Conservation (phyloP, 1,140 invertebrate species). For the Pseudomyrmex pallidus region DNA sequence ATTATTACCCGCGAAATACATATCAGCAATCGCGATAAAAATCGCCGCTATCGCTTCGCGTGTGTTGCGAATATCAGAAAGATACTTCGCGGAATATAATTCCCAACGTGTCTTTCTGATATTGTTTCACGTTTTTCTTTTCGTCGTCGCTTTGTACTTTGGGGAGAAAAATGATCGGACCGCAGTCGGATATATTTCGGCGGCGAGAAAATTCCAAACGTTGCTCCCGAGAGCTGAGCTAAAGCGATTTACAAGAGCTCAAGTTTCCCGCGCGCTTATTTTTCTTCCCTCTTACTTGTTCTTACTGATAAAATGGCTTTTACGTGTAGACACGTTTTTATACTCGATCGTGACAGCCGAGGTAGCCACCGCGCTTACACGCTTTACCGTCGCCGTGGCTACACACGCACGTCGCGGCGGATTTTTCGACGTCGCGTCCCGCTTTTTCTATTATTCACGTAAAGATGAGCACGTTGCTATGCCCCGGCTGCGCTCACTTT, state of each 20-base stretch:
- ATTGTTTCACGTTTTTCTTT: not conserved
- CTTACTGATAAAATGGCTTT: constrained; percentile 47
- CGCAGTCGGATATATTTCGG: constrained; percentile 20
- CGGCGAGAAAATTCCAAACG: not conserved
- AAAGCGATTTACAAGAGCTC: constrained; percentile 57
- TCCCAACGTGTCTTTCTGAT: not conserved
- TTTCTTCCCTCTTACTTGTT: constrained; percentile 21
- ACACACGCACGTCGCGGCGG: not conserved
- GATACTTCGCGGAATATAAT: not conserved
- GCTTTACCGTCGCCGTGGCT: not conserved
- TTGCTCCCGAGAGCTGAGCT: not conserved
- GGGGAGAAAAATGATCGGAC: constrained; percentile 22
- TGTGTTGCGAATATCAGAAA: not conserved
- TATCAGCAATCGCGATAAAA: not conserved
- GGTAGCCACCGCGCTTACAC: not conserved
- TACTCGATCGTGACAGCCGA: constrained; percentile 23
- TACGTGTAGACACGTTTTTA: constrained; percentile 41
- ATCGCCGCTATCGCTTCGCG: not conserved
- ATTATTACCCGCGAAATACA: not conserved
- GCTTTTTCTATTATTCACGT: constrained; percentile 58
- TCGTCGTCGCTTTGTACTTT: not conserved
- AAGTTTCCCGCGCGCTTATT: constrained; percentile 15
- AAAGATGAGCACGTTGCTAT: constrained; percentile 47
- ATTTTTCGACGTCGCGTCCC: constrained; percentile 2
- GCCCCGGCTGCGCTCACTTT: constrained; percentile 38